Percentiles rank a stretch among this genome's conserved stretches.
Evolutionary conservation across 1,140 invertebrate genomes (phyloP).

Genomic region (Diachasmimorpha longicaudata): DNA sequence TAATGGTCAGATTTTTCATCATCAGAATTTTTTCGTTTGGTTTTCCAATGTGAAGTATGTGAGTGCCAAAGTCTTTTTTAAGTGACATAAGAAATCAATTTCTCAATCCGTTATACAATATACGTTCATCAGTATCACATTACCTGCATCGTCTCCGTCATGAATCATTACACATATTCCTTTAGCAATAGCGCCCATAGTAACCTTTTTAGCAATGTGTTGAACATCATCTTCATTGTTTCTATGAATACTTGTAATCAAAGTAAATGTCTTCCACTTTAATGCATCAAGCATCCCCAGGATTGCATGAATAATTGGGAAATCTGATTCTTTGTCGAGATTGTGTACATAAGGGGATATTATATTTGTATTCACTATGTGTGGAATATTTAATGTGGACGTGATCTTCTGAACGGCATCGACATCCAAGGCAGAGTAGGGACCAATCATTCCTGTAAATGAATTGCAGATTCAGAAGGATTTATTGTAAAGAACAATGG

Average conservation of each 20-base stretch:
- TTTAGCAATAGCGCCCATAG: constrained; percentile 43
- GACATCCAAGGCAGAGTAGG: constrained; percentile 49
- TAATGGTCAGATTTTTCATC: constrained; percentile 43
- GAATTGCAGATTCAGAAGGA: neutral
- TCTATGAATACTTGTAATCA: constrained; percentile 42
- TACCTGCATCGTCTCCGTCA: constrained; percentile 44
- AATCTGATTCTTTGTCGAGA: constrained; percentile 51
- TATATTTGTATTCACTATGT: constrained; percentile 51
- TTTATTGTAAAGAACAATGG: too few species aligned
- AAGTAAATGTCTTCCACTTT: constrained; percentile 55
- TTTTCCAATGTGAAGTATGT: constrained; percentile 50
- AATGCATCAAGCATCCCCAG: constrained; percentile 45
- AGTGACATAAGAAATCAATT: neutral
- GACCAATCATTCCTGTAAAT: constrained; percentile 55
- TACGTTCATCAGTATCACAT: neutral
- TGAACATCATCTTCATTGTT: constrained; percentile 47
- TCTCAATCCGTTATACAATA: neutral
- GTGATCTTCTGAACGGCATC: constrained; percentile 58
- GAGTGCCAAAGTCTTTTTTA: constrained; percentile 44
- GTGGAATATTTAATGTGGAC: constrained; percentile 56
- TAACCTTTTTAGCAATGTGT: constrained; percentile 53
- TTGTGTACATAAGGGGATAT: constrained; percentile 51
- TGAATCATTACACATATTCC: constrained; percentile 52
- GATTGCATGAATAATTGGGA: constrained; percentile 47
- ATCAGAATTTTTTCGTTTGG: constrained; percentile 43